Evolutionary conservation across 2,797 vertebrate species (phyloP), one percentile per base, ranked within the genome.

Genomic region (Knipowitschia caucasica): DNA sequence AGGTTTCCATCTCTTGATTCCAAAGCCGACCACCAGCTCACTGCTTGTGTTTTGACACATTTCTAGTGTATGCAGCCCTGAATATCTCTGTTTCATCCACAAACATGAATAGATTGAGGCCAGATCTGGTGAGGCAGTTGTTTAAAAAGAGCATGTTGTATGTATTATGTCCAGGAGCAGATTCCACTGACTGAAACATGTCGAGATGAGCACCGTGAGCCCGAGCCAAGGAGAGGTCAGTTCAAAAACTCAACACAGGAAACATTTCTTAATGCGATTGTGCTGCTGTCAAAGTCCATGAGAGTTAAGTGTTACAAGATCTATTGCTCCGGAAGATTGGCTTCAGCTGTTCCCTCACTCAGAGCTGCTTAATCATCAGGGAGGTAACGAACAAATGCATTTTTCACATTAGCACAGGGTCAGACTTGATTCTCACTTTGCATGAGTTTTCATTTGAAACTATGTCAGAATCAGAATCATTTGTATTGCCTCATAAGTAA

Each of bases 381-480:
- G 12, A 14, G 12, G 14, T n/a, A 34, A 15, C 15, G 20, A 20
- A 57, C 30, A 49, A 27, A 31, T 27, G 1, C 35, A 24, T 18
- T 50, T 56, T 53, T 53, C 36, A 62, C 64, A 51, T 63, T 31
- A 57, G 75, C 53, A 59, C 60, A 39, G 50, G 61, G 38, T 27
- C 60, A 55, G 62, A 64, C 73, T 64, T 62, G 78, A 71, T 62
- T 73, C 64, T 58, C 53, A 60, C 26, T 53, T 50, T 39, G 30
- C 45, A 52, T 67, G 69, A 69, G 15, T 47, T 65, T 67, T 64
- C n/a, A 66, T 73, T 62, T 56, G 35, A 56, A 50, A 49, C n/a
- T n/a, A n/a, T n/a, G n/a, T n/a, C n/a, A n/a, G n/a, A n/a, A n/a
- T n/a, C n/a, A n/a, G n/a, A n/a, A n/a, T n/a, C n/a, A n/a, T n/a